Evolutionary conservation across 2,797 vertebrate genomes (phyloP).

Genomic region (Gallinago solitaria): DNA sequence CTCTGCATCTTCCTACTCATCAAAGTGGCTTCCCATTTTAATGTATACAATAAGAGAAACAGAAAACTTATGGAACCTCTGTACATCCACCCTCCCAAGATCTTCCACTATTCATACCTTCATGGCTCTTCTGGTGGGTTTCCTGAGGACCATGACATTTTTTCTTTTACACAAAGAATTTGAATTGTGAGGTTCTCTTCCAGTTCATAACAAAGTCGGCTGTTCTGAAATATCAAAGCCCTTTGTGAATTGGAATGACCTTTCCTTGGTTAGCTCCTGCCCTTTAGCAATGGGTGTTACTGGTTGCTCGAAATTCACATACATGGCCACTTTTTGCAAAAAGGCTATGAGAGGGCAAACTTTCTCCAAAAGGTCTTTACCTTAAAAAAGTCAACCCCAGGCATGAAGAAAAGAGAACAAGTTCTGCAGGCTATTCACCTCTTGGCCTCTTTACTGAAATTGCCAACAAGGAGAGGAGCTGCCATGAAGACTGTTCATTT

Average conservation of each 20-base stretch:
- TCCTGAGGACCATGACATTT: neutral
- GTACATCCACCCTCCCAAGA: neutral
- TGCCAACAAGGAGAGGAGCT: slow-evolving; percentile 35
- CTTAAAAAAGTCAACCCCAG: slow-evolving; percentile 37
- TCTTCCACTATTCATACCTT: neutral
- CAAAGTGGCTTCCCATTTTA: neutral
- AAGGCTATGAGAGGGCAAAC: slow-evolving; percentile 28
- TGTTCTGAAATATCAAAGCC: slow-evolving; percentile 68
- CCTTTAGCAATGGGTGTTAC: slow-evolving; percentile 64
- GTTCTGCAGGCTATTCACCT: slow-evolving; percentile 58
- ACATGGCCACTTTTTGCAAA: slow-evolving; percentile 18
- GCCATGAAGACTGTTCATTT: slow-evolving; percentile 33
- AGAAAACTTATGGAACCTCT: neutral
- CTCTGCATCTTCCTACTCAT: neutral
- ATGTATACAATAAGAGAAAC: neutral
- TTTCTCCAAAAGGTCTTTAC: slow-evolving; percentile 60
- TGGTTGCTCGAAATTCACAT: slow-evolving; percentile 37
- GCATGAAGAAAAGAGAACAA: slow-evolving; percentile 28
- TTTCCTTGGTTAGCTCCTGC: slow-evolving; percentile 61
- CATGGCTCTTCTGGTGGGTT: slow-evolving; percentile 12
- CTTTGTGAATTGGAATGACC: slow-evolving; percentile 65
- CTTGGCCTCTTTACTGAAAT: slow-evolving; percentile 59
- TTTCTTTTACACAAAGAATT: slow-evolving; percentile 37
- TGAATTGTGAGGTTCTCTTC: slow-evolving; percentile 54
- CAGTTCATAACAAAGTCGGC: slow-evolving; percentile 54